Conservation (phyloP, 2,888 invertebrate genomes). For the Apotomis turbidana region DNA sequence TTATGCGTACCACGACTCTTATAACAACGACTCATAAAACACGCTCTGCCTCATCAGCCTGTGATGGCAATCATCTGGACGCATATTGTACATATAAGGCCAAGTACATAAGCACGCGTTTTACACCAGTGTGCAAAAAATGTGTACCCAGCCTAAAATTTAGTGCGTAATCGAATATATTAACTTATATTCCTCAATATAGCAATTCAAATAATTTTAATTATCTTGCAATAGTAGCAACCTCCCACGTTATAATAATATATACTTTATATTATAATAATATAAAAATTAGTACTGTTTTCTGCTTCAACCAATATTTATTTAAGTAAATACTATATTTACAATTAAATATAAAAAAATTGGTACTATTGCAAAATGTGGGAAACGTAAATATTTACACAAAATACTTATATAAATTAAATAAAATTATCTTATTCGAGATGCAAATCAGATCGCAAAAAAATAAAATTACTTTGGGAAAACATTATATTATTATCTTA, state of each 20-base stretch:
- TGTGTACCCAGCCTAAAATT: conserved; percentile 22
- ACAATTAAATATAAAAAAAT: conserved; percentile 53
- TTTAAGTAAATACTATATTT: conserved; percentile 51
- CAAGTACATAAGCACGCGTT: conserved; percentile 18
- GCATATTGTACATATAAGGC: not conserved
- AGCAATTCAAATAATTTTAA: conserved; percentile 5
- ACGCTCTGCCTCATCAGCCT: not conserved
- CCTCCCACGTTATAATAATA: conserved; percentile 52
- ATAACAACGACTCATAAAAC: no score
- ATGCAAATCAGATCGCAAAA: conserved; percentile 44
- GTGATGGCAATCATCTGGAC: not conserved
- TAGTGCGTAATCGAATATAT: conserved; percentile 40
- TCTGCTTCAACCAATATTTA: conserved; percentile 41
- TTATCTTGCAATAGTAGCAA: conserved; percentile 57
- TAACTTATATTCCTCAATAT: conserved; percentile 17
- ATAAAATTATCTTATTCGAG: conserved; percentile 42
- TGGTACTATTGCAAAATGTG: conserved; percentile 37
- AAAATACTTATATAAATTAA: conserved; percentile 42
- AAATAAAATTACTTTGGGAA: conserved; percentile 3
- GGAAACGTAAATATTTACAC: conserved; percentile 46
- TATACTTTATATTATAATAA: conserved; percentile 59
- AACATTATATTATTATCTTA: conserved; percentile 18
- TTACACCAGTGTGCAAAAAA: conserved; percentile 4
- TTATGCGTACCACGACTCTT: no score
- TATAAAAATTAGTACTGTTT: conserved; percentile 45